Conservation (phyloP, 2,888 invertebrate genomes). For the Melitaea athalia region DNA sequence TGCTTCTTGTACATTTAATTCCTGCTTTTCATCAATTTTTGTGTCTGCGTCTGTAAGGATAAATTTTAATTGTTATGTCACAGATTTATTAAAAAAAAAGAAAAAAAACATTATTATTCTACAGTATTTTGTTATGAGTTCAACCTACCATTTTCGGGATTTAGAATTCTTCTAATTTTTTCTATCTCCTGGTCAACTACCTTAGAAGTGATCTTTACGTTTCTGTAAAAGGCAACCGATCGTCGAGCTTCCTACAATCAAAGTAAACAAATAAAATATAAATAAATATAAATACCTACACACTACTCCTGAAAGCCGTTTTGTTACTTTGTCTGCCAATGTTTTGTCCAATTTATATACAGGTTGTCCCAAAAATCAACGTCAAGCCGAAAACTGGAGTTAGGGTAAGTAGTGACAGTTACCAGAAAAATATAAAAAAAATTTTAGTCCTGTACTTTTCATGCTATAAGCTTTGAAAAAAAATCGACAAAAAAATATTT, state of each 20-base stretch:
- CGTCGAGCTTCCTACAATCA: slow-evolving; percentile 57
- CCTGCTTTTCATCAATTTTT: slow-evolving; percentile 44
- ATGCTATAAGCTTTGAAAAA: too few relatives aligned
- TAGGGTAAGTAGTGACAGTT: too few relatives aligned
- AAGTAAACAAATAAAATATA: too few relatives aligned
- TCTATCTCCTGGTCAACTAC: slow-evolving; percentile 53
- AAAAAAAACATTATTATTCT: neutral
- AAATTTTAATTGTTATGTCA: neutral
- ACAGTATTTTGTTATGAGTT: neutral
- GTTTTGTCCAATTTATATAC: too few relatives aligned
- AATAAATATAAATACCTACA: too few relatives aligned
- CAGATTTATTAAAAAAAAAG: neutral
- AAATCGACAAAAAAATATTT: too few relatives aligned
- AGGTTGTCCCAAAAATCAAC: too few relatives aligned
- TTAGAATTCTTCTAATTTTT: slow-evolving; percentile 48
- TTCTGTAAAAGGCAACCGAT: slow-evolving; percentile 59
- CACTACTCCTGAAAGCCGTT: too few relatives aligned
- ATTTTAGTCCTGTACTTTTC: too few relatives aligned
- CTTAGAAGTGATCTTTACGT: slow-evolving; percentile 49
- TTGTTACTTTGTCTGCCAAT: too few relatives aligned
- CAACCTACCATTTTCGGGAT: slow-evolving; percentile 12
- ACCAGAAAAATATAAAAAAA: too few relatives aligned
- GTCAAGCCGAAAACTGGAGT: too few relatives aligned
- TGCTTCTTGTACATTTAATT: slow-evolving; percentile 42
- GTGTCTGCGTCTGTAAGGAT: slow-evolving; percentile 47